Percentiles rank a stretch among this genome's conserved stretches.
These are phyloP conservation scores for Venustaconcha ellipsiformis DNA, from an alignment of 1,140 invertebrate genomes.

Conservation along the genomic window DNA sequence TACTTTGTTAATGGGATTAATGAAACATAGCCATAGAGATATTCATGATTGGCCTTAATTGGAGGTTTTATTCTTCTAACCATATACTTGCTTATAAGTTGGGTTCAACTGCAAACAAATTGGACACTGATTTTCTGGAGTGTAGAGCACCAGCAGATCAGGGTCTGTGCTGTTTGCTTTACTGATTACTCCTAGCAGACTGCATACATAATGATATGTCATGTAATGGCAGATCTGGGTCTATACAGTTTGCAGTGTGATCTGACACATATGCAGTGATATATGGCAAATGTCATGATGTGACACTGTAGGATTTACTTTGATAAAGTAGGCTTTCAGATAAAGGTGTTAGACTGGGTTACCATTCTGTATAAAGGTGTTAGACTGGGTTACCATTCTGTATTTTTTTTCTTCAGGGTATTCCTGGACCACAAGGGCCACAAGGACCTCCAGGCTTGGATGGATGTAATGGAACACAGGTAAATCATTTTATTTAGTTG, in stretches of 20 bases:
- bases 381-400: not conserved
- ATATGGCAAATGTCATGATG: conserved; percentile 3
- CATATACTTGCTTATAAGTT: no score
- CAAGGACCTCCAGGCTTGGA: conserved; percentile 85
- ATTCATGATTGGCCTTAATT: not conserved
- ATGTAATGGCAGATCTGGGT: not conserved
- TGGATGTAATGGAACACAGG: conserved; percentile 91
- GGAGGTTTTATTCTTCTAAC: not conserved
- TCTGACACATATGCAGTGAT: not conserved
- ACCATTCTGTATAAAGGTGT: not conserved
- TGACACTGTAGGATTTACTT: not conserved
- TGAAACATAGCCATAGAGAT: no score
- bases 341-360: not conserved
- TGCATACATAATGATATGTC: not conserved
- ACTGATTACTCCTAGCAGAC: not conserved
- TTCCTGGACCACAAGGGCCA: conserved; percentile 74
- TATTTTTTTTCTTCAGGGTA: conserved; percentile 53
- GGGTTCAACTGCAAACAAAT: no score
- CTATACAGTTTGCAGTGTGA: not conserved
- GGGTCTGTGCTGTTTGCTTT: no score
- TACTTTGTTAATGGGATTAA: no score
- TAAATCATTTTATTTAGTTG: conserved; percentile 16
- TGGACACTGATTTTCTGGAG: no score
- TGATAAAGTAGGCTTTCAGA: not conserved
- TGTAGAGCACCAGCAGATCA: no score